Conservation (phyloP, 2,888 invertebrate genomes). For the Pristionchus arcanus region DNA sequence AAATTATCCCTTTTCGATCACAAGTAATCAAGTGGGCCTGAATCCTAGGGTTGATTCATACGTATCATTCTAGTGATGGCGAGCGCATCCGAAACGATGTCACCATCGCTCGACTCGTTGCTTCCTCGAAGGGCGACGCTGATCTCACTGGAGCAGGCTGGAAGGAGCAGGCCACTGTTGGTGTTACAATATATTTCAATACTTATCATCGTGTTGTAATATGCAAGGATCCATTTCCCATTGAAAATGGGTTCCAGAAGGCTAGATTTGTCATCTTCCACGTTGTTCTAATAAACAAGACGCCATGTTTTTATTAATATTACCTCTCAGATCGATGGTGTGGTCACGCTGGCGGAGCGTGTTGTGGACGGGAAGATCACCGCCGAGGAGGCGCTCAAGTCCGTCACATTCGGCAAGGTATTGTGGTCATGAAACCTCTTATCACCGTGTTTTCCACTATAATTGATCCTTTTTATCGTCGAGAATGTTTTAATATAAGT, state of each 20-base stretch:
- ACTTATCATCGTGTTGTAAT: too few relatives aligned
- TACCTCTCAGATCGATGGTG: conserved; percentile 61
- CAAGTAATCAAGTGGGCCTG: too few relatives aligned
- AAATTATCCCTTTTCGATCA: too few relatives aligned
- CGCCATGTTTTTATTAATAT: too few relatives aligned
- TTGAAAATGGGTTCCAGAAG: too few relatives aligned
- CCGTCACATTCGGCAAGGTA: conserved; percentile 54
- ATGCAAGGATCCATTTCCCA: too few relatives aligned
- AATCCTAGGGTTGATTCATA: too few relatives aligned
- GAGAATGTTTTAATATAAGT: too few relatives aligned
- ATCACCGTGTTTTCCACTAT: too few relatives aligned
- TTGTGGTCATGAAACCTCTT: neutral
- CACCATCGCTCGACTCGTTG: conserved; percentile 68
- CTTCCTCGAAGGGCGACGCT: conserved; percentile 59
- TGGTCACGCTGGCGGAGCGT: conserved; percentile 59
- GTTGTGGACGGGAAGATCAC: conserved; percentile 59
- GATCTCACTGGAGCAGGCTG: conserved; percentile 64
- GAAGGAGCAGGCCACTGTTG: conserved; percentile 61
- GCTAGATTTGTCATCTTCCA: too few relatives aligned
- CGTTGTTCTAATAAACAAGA: too few relatives aligned
- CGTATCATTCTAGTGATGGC: conserved; percentile 68
- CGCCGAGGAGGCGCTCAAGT: conserved; percentile 57
- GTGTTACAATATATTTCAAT: neutral
- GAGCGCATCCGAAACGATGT: conserved; percentile 66
- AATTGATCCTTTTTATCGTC: neutral